Evolutionary conservation across 1,140 invertebrate species (phyloP).

Genomic region (Glossosoma conforme): DNA sequence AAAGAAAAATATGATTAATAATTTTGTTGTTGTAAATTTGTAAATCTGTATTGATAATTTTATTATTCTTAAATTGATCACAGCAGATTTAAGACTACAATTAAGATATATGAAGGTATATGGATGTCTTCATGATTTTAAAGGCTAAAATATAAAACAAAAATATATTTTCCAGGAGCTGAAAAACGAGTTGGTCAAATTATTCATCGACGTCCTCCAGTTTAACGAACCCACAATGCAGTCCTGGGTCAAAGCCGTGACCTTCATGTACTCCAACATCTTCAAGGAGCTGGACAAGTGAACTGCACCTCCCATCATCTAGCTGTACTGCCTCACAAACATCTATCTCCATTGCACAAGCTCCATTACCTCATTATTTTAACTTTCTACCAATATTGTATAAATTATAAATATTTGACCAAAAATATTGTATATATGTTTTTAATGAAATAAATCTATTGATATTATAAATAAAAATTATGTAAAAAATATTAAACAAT

Average conservation of each 20-base stretch:
- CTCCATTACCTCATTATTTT: constrained; percentile 22
- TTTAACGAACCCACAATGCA: constrained; percentile 36
- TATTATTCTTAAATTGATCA: too few species aligned
- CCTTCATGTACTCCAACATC: constrained; percentile 43
- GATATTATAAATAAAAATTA: not conserved
- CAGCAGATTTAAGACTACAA: too few species aligned
- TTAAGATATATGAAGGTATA: too few species aligned
- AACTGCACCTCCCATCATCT: not conserved
- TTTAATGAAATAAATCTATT: constrained; percentile 13
- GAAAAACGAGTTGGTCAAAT: constrained; percentile 41
- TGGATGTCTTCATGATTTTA: too few species aligned
- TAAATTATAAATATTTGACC: constrained; percentile 20
- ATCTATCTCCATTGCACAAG: constrained; percentile 10
- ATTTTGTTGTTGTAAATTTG: too few species aligned
- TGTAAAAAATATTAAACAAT: constrained; percentile 3
- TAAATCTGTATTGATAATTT: too few species aligned
- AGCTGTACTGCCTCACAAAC: not conserved
- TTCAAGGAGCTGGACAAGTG: constrained; percentile 33
- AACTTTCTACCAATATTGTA: constrained; percentile 3
- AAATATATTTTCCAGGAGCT: constrained; percentile 39
- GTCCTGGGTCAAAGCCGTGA: constrained; percentile 39
- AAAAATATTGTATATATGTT: constrained; percentile 18
- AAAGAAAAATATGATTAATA: too few species aligned
- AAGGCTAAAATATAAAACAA: too few species aligned
- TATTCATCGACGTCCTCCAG: constrained; percentile 42